Evolutionary conservation across 1,140 invertebrate species (phyloP).

Genomic region (Pseudachorutes palmiensis): DNA sequence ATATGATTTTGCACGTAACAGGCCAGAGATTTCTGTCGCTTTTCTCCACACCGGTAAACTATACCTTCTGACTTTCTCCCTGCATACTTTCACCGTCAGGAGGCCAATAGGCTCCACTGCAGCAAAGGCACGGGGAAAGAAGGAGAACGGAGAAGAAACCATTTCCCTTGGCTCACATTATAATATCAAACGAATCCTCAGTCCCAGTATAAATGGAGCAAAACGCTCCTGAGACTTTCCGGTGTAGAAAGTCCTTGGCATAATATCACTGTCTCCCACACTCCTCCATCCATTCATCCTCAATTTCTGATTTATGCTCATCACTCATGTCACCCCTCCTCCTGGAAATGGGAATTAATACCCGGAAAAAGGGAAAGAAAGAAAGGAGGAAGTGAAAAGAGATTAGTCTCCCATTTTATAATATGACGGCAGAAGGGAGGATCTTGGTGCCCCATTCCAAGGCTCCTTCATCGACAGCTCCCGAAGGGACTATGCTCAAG

Average conservation of each 20-base stretch:
- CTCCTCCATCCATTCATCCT: slow-evolving; percentile 29
- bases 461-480: not conserved
- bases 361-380: not conserved
- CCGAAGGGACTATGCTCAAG: not conserved
- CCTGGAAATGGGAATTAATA: slow-evolving; percentile 32
- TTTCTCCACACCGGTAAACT: not conserved
- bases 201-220: not conserved
- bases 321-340: slow-evolving; percentile 30
- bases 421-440: not conserved
- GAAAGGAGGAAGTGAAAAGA: slow-evolving; percentile 5
- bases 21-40: not conserved
- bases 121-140: too few species aligned
- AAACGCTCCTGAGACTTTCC: not conserved
- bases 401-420: slow-evolving; percentile 7
- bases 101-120: not conserved
- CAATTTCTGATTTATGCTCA: slow-evolving; percentile 35
- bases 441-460: not conserved
- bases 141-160: too few species aligned
- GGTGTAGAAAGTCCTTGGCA: slow-evolving; percentile 1
- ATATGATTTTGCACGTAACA: slow-evolving; percentile 35
- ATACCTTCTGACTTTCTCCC: too few species aligned
- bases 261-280: slow-evolving; percentile 15
- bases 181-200: not conserved
- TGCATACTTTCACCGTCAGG: not conserved
- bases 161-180: slow-evolving; percentile 5